A percentile compares a stretch with the other conserved stretches of the same genome.
Evolutionary conservation across 2,113 vertebrate genomes (phyloP).

Genomic region (Lophura nycthemera): DNA sequence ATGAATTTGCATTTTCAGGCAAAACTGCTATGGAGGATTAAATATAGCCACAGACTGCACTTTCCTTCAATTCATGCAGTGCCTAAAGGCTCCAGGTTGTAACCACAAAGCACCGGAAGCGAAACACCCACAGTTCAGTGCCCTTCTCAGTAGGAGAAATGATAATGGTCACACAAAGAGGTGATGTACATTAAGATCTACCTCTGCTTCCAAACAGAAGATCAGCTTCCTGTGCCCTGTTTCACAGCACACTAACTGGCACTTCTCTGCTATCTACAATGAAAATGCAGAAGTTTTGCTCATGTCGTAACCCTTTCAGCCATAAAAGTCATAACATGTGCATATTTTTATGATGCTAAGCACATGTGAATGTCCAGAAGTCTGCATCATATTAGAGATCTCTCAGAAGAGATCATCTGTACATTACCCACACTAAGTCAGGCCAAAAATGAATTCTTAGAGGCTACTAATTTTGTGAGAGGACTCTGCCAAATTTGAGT

Average conservation of each 20-base stretch:
- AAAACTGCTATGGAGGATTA: background rate
- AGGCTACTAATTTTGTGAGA: slow-evolving; percentile 20
- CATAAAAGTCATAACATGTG: background rate
- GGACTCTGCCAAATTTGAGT: slow-evolving; percentile 25
- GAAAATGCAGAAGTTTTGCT: background rate
- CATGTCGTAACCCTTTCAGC: background rate
- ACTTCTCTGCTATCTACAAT: background rate
- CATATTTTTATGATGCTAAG: background rate
- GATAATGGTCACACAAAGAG: background rate
- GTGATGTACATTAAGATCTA: background rate
- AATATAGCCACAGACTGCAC: background rate
- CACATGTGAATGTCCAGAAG: background rate
- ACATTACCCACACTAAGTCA: background rate
- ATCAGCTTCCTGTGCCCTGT: background rate
- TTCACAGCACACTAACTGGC: background rate
- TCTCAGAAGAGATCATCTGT: slow-evolving; percentile 15
- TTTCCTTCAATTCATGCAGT: background rate
- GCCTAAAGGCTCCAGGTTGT: background rate
- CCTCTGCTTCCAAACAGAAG: background rate
- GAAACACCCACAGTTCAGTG: background rate
- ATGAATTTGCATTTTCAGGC: background rate
- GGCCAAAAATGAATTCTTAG: slow-evolving; percentile 42
- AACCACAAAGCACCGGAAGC: background rate
- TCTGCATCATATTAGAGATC: slow-evolving; percentile 34
- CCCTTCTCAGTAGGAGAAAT: background rate